Base-by-base conservation (phyloP, 2,888 invertebrate genomes). In the Allophyes oxyacanthae region DNA sequence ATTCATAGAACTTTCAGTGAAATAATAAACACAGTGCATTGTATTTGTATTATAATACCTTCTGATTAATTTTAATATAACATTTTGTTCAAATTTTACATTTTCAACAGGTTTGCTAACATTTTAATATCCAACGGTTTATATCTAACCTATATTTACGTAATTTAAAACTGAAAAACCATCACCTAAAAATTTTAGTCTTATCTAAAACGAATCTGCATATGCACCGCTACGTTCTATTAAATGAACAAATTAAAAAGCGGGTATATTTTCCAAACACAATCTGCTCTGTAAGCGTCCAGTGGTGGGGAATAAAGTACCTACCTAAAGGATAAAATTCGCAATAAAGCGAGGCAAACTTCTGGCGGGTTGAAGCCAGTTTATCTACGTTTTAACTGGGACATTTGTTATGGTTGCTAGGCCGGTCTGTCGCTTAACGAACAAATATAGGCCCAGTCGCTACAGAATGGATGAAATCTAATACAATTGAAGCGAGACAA, bases 401-500 rank as follows among this genome's bases (percentile, higher is more conserved):
- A 56, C 76, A 76, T 79, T 78, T 72, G 75, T 77, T 81, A 78
- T 81, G 77, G 74, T 74, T 75, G 64, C 51, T 61, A 33, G 48
- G 52, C 43, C 1, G 7, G 36, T 38, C 56, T 51, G 51, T 62
- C 45, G 54, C 52, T 57, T 48, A 52, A 54, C 52, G 41, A 57
- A 49, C 64, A 57, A 56, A 64, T 71, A 71, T 50, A 51, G 40
- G 45, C 37, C 37, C 50, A 25, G 40, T 37, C 42, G 30, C 30
- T 51, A 33, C 61, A 53, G 58, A 65, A 65, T 56, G 41, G 25
- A 50, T 48, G 49, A 53, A 60, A 72, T 53, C 48, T 65, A 60
- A 62, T 52, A 57, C 43, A 41, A 36, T 52, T 45, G 46, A 50
- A 60, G 40, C 48, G 49, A 37, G 43, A 38, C 28, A 13, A 14